Percentiles rank a stretch among this genome's conserved stretches.
These are phyloP conservation scores for Hydrolagus colliei DNA, from an alignment of 2,797 vertebrate genomes.

Conservation along the genomic window DNA sequence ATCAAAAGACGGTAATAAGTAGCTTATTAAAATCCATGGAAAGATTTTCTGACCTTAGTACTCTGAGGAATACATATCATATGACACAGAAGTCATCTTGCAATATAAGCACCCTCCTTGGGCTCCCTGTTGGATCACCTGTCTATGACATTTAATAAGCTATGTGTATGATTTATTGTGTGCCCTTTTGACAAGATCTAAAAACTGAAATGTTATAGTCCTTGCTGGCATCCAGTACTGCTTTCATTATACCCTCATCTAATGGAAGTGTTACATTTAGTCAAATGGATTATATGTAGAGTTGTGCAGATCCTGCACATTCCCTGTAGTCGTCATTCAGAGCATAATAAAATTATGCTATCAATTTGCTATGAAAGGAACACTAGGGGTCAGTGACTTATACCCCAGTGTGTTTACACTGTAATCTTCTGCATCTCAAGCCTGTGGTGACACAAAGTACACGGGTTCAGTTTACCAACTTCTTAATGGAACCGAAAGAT, in stretches of 20 bases:
- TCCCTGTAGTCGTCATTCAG: constrained; percentile 59
- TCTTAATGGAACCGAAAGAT: constrained; percentile 35
- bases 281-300: constrained; percentile 55
- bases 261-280: constrained; percentile 58
- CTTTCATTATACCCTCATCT: constrained; percentile 58
- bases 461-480: constrained; percentile 40
- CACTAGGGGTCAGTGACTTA: constrained; percentile 67
- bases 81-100: constrained; percentile 57
- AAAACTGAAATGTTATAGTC: constrained; percentile 52
- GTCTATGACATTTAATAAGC: constrained; percentile 57
- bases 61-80: constrained; percentile 57
- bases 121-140: constrained; percentile 48
- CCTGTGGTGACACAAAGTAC: constrained; percentile 17
- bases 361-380: constrained; percentile 63
- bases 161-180: constrained; percentile 57
- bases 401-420: constrained; percentile 52
- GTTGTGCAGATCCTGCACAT: constrained; percentile 48
- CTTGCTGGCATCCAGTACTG: constrained; percentile 43
- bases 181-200: constrained; percentile 54
- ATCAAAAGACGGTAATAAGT: constrained; percentile 70
- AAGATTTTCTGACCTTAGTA: constrained; percentile 62
- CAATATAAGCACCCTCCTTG: constrained; percentile 55
- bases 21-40: constrained; percentile 80
- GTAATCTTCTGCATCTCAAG: constrained; percentile 38
- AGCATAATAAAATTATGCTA: constrained; percentile 64